Conservation (phyloP, 2,888 invertebrate genomes). For the Seira ritae region DNA sequence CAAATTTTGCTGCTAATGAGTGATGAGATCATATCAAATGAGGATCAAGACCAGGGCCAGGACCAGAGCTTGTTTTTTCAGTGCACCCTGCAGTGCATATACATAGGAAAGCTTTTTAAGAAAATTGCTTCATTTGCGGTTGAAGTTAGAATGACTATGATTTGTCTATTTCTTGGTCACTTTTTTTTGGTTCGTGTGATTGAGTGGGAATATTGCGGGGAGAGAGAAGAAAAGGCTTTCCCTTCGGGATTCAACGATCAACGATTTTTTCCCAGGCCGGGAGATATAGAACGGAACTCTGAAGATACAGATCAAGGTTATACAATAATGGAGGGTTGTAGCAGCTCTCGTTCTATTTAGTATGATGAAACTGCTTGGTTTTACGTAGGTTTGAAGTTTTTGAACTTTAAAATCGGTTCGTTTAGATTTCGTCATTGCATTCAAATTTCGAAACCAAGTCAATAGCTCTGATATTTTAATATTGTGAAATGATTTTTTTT, state of each 20-base stretch:
- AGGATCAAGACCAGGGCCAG: too few relatives aligned
- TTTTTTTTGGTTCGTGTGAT: neutral
- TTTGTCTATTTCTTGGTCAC: conserved; percentile 18
- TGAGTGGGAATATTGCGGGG: too few relatives aligned
- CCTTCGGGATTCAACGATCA: conserved; percentile 34
- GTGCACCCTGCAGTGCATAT: neutral
- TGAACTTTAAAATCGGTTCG: conserved; percentile 10
- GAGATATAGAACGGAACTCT: conserved; percentile 55
- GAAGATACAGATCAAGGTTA: too few relatives aligned
- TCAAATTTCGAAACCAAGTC: too few relatives aligned
- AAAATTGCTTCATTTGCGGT: conserved; percentile 54
- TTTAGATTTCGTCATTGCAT: neutral
- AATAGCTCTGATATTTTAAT: too few relatives aligned
- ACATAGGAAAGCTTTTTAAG: neutral
- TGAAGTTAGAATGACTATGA: conserved; percentile 16
- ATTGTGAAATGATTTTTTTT: too few relatives aligned
- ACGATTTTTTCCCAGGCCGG: conserved; percentile 43
- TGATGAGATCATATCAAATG: neutral
- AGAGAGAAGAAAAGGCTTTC: neutral
- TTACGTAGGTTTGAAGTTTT: conserved; percentile 14
- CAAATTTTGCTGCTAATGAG: neutral
- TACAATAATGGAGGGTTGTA: neutral
- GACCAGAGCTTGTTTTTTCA: conserved; percentile 3
- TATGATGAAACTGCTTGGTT: neutral
- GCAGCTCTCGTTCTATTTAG: neutral